Conservation (phyloP, 2,113 vertebrate genomes). For the Solea solea region DNA sequence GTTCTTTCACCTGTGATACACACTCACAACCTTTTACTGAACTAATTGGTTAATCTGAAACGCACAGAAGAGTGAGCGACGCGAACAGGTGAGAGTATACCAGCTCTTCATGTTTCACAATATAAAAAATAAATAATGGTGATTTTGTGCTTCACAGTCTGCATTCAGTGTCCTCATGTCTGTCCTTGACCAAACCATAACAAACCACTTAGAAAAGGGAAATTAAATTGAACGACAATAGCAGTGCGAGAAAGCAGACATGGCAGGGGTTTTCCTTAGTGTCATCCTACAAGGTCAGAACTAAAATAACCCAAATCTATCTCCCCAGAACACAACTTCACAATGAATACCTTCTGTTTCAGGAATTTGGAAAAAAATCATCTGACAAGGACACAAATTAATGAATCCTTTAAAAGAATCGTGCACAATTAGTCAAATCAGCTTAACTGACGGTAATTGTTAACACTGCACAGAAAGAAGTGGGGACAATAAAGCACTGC, state of each 20-base stretch:
- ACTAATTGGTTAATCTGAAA: constrained; percentile 11
- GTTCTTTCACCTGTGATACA: constrained; percentile 1
- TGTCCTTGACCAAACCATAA: constrained; percentile 74
- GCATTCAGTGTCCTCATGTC: constrained; percentile 42
- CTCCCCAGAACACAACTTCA: background rate
- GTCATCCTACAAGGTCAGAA: constrained; percentile 68
- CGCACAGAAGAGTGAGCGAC: background rate
- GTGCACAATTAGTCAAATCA: background rate
- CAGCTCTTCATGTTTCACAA: background rate
- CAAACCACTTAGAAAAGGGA: constrained; percentile 77
- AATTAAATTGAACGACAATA: constrained; percentile 74
- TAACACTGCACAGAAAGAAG: background rate
- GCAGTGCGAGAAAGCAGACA: constrained; percentile 51
- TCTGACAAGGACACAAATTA: no score
- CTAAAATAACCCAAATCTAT: constrained; percentile 28
- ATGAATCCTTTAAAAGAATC: no score
- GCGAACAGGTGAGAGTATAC: constrained; percentile 19
- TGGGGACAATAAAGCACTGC: constrained; percentile 26
- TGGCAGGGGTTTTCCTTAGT: constrained; percentile 66
- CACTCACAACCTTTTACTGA: constrained; percentile 19
- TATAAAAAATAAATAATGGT: constrained; percentile 17
- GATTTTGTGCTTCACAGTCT: constrained; percentile 42
- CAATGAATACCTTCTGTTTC: no score
- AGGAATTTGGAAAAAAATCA: no score
- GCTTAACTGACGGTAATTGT: background rate